Evolutionary conservation across 1,140 invertebrate genomes (phyloP), one percentile per base, ranked within the genome.

Genomic region (Camponotus floridanus): DNA sequence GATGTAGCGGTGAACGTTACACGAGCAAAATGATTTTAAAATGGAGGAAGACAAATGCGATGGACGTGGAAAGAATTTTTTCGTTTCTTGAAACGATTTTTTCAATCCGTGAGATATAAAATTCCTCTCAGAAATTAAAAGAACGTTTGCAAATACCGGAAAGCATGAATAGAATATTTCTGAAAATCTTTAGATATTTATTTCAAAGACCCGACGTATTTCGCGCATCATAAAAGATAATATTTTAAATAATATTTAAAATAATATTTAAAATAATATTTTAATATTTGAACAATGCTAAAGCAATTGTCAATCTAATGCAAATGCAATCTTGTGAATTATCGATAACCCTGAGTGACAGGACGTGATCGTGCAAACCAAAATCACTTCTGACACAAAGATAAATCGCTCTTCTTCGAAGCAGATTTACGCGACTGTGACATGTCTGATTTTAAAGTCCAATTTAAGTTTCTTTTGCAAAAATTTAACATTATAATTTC

Each of bases 11-110:
- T 33, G 48, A 48, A 31, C 33, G n/a, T 61, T 57, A 80, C 33
- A 33, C 21, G 15, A 57, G 9, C 61, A 21, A 85, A 76, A 64
- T 26, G 62, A 64, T 78, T 11, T 65, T 42, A 9, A 21, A 33
- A 39, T 62, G 21, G 21, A 9, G n/a, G 9, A 2, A 55, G 39
- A 55, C n/a, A 67, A 31, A 39, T 26, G 26, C 73, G 39, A 71
- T 15, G 4, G 45, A 61, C 39, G 15, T 11, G n/a, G 11, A 2
- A n/a, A 59, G 57, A 74, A 61, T 83, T 33, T 73, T 61, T 42
- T 26, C n/a, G 45, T 61, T 51, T 15, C 4, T 3, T 8, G 39
- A 39, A 81, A 71, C 31, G 26, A 71, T 21, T 45, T 45, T 62
- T 45, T 62, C 62, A 73, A 83, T 73, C 39, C 31, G 4, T 11